Conservation (phyloP, 2,797 vertebrate species). For the Acipenser ruthenus region DNA sequence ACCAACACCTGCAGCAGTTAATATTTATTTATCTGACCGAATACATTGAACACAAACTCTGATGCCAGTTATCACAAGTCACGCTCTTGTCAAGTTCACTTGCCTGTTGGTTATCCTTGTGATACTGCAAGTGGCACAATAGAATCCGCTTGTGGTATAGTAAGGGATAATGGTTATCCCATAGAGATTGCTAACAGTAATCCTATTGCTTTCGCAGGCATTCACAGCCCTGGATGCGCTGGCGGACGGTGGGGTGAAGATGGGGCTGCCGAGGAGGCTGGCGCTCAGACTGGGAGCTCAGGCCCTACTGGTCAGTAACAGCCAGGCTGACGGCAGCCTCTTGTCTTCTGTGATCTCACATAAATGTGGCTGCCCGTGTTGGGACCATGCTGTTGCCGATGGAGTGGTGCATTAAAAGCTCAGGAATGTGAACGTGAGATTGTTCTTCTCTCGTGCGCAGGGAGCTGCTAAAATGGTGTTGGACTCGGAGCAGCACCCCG, state of each 20-base stretch:
- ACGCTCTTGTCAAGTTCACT: too few relatives aligned
- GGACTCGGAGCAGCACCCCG: conserved; percentile 83
- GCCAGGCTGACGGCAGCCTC: background rate
- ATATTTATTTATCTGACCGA: too few relatives aligned
- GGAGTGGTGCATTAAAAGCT: background rate
- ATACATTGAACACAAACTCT: too few relatives aligned
- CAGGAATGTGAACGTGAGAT: background rate
- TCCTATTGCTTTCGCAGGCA: conserved; percentile 52
- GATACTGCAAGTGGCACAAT: too few relatives aligned
- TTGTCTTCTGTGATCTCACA: background rate
- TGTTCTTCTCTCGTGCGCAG: conserved; percentile 37
- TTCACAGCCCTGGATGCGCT: conserved; percentile 89
- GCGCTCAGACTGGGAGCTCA: conserved; percentile 86
- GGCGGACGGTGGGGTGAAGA: conserved; percentile 93
- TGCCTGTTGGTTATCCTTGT: too few relatives aligned
- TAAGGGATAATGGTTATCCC: too few relatives aligned
- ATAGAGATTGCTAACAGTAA: too few relatives aligned
- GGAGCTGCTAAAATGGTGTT: conserved; percentile 88
- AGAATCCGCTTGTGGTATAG: too few relatives aligned
- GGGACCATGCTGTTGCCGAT: too few relatives aligned
- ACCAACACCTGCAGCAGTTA: too few relatives aligned
- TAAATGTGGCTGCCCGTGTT: background rate
- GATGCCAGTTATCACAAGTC: too few relatives aligned
- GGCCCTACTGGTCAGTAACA: conserved; percentile 76
- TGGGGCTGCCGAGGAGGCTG: conserved; percentile 86